These are phyloP conservation scores for Myopa testacea DNA, from an alignment of 2,888 invertebrate genomes.

Conservation along the genomic window DNA sequence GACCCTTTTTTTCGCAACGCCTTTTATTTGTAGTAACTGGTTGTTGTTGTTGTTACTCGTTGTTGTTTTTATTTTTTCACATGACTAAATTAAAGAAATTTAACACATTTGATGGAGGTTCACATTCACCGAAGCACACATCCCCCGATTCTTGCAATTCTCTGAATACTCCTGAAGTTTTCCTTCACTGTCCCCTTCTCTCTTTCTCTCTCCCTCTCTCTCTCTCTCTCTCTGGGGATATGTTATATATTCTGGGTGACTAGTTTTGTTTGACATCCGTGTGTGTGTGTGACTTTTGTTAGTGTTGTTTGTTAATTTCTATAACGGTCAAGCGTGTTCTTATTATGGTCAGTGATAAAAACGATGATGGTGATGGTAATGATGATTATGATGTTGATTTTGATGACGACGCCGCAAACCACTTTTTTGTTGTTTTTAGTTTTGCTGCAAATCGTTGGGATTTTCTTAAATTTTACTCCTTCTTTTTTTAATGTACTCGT, in stretches of 20 bases:
- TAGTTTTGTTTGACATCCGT: too few species aligned
- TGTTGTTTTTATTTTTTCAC: conserved; percentile 11
- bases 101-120: conserved; percentile 44
- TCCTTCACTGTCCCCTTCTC: too few species aligned
- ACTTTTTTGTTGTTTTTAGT: not conserved
- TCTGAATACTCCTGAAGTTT: too few species aligned
- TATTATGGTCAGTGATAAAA: too few species aligned
- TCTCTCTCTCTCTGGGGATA: not conserved
- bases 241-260: not conserved
- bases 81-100: conserved; percentile 49
- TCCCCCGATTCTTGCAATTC: not conserved
- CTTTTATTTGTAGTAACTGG: conserved; percentile 22
- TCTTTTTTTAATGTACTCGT: not conserved
- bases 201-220: not conserved
- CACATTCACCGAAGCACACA: not conserved
- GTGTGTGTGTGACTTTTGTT: not conserved
- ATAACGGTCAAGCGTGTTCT: not conserved
- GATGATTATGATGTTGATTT: too few species aligned
- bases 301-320: not conserved
- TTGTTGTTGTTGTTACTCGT: not conserved
- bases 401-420: not conserved
- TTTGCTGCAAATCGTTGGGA: not conserved
- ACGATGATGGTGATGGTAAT: too few species aligned
- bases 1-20: conserved; percentile 45
- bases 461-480: not conserved